These are phyloP conservation scores for Trissoscelio sp. DNA, from an alignment of 2,888 invertebrate genomes.

Conservation along the genomic window DNA sequence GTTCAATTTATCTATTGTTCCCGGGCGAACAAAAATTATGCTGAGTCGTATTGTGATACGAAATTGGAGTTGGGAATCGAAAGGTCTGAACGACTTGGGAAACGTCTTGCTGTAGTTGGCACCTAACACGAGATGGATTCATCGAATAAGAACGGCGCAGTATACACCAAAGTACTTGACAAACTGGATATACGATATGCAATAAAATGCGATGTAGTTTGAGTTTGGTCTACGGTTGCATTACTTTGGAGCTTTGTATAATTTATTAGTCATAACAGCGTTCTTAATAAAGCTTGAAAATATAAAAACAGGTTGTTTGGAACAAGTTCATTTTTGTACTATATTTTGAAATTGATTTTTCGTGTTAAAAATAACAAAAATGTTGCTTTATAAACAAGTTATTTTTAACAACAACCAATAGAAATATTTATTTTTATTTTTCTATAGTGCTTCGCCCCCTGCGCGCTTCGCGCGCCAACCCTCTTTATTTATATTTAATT, in stretches of 20 bases:
- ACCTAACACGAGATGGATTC: slow-evolving; percentile 11
- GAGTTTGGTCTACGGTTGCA: slow-evolving; percentile 18
- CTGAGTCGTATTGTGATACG: background rate
- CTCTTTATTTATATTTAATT: too few species aligned
- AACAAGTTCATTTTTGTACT: too few species aligned
- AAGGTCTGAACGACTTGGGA: slow-evolving; percentile 14
- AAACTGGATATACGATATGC: slow-evolving; percentile 28
- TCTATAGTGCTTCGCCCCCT: too few species aligned
- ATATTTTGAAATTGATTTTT: too few species aligned
- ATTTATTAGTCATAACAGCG: slow-evolving; percentile 24
- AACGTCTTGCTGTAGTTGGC: slow-evolving; percentile 36
- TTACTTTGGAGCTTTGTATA: slow-evolving; percentile 1
- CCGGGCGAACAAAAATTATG: slow-evolving; percentile 3
- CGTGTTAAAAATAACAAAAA: too few species aligned
- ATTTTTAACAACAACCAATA: too few species aligned
- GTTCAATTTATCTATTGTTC: background rate
- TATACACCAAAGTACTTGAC: slow-evolving; percentile 5
- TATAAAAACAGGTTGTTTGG: too few species aligned
- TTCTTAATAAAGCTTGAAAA: too few species aligned
- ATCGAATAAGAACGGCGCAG: slow-evolving; percentile 5
- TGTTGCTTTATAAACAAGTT: too few species aligned
- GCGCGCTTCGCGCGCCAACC: too few species aligned
- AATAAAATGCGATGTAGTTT: slow-evolving; percentile 32
- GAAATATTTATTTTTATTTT: too few species aligned
- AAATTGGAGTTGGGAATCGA: slow-evolving; percentile 17